phyloP scores from a whole-genome alignment of 2,888 invertebrate genomes.

The Platycheirus rosarum region DNA sequence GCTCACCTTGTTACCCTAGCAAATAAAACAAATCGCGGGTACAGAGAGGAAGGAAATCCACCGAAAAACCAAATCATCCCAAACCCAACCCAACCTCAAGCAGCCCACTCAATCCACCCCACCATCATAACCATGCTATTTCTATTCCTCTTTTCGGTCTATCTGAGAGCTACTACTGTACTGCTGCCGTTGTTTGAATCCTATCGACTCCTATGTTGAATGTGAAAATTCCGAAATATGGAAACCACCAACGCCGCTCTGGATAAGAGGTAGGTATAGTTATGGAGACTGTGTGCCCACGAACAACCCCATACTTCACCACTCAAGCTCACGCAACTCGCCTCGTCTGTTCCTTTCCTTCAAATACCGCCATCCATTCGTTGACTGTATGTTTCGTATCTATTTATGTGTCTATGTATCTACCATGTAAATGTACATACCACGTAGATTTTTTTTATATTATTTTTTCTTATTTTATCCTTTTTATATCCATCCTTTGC shows the following conservation, averaged over 20 bases:
- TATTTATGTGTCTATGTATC: conserved; percentile 66
- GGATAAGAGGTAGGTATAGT: conserved; percentile 38
- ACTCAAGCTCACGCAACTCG: conserved; percentile 60
- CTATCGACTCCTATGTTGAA: conserved; percentile 38
- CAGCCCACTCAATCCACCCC: too few species aligned
- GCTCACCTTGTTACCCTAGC: conserved; percentile 57
- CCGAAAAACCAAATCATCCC: conserved; percentile 39
- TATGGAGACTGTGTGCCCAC: conserved; percentile 23
- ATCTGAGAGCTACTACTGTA: conserved; percentile 38
- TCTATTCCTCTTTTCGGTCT: conserved; percentile 28
- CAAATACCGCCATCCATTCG: conserved; percentile 63
- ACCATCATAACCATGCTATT: conserved; percentile 24
- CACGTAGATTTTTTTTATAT: conserved; percentile 35
- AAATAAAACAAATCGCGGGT: conserved; percentile 46
- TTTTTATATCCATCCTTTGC: too few species aligned
- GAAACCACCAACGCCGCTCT: conserved; percentile 60
- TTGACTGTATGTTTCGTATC: conserved; percentile 43
- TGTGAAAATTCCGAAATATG: conserved; percentile 56
- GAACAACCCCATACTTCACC: conserved; percentile 33
- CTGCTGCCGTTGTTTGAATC: conserved; percentile 39
- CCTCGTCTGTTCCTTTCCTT: conserved; percentile 63
- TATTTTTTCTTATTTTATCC: conserved; percentile 45
- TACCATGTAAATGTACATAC: conserved; percentile 40
- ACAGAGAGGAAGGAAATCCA: conserved; percentile 41
- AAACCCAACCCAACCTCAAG: too few species aligned